Evolutionary conservation across 1,140 invertebrate species (phyloP), one percentile per base, ranked within the genome.

Genomic region (Conus betulinus): DNA sequence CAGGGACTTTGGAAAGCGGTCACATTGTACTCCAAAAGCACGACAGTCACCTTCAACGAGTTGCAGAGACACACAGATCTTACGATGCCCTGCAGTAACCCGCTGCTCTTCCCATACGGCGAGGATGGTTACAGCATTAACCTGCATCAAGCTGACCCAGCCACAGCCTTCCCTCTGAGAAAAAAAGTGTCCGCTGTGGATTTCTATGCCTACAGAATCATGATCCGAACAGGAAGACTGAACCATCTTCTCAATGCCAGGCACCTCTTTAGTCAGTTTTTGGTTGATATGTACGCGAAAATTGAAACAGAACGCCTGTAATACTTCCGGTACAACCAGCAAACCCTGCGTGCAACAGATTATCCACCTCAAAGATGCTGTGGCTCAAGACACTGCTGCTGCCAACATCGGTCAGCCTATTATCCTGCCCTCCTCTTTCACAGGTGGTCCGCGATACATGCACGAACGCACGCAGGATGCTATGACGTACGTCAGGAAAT

Each of bases 401-500:
- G 15, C n/a, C n/a, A 88, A 85, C 82, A 25, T 95, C 71, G 95
- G 95, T 60, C 87, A 92, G 90, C 88, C 92, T 87, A 89, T 94
- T 0, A 95, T 96, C 90, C 90, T 96, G 11, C 95, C 96, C 23
- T 95, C 91, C 17, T 88, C 91, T 7, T 96, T 93, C 90, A 90
- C 88, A 20, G 94, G 94, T 10, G 92, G 95, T 88, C 95, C 95
- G 85, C 90, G 95, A 67, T 88, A 94, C 83, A 95, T 95, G 94
- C 93, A 96, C 78, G 95, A 96, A 90, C 94, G 95, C 76, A 92
- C 91, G 55, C 95, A 96, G 91, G 96, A 96, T 93, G 94, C 95
- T 1, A 95, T 96, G 93, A 90, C 94, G 7, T 96, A 96, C 91
- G 96, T 96, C 11, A 91, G 95, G 13, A 87, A 92, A 57, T 95